phyloP scores from a whole-genome alignment of 2,888 invertebrate genomes.

The Acronicta leporina region DNA sequence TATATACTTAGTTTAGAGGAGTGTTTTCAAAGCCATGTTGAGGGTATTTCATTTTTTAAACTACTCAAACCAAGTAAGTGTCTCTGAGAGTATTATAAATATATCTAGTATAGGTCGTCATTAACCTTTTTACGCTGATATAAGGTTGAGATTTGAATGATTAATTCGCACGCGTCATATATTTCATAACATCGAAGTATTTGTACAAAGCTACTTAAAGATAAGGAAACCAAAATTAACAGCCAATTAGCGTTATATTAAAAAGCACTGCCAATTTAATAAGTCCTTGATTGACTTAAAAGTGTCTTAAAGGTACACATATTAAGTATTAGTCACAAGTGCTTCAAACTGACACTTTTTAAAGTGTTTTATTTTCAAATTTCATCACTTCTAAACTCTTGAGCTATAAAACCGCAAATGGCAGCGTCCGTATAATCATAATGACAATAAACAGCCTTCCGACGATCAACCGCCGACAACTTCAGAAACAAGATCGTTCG shows the following conservation, averaged over 20 bases:
- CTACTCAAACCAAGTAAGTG: no score
- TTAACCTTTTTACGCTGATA: no score
- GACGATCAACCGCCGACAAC: constrained; percentile 49
- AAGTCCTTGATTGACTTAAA: constrained; percentile 29
- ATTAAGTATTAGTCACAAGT: constrained; percentile 32
- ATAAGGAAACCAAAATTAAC: background rate
- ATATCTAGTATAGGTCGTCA: no score
- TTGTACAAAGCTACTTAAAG: background rate
- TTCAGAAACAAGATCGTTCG: constrained; percentile 53
- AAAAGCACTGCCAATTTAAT: constrained; percentile 26
- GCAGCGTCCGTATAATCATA: constrained; percentile 59
- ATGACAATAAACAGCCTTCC: constrained; percentile 58
- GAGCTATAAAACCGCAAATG: constrained; percentile 54
- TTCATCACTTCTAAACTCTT: constrained; percentile 50
- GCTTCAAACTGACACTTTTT: constrained; percentile 32
- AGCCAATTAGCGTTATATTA: constrained; percentile 37
- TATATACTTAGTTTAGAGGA: no score
- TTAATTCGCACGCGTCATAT: no score
- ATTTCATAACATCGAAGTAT: no score
- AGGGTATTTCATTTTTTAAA: no score
- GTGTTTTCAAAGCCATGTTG: no score
- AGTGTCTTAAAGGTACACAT: constrained; percentile 14
- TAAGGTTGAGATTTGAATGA: background rate
- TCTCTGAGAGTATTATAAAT: no score
- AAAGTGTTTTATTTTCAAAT: constrained; percentile 51